Evolutionary conservation across 2,888 invertebrate species (phyloP).

Genomic region (Peribatodes rhomboidaria): DNA sequence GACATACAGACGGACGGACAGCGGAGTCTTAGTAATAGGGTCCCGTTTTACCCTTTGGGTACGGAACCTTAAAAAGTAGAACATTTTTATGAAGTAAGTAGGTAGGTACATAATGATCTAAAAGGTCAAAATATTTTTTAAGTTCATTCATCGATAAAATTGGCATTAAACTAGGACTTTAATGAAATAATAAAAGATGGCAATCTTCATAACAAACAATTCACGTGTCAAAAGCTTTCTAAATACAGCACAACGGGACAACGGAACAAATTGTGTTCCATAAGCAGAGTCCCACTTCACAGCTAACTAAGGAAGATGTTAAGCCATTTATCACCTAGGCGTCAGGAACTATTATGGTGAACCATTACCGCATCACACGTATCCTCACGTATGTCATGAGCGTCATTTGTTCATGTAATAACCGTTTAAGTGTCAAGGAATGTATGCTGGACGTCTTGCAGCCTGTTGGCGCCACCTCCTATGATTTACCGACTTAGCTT

Average conservation of each 20-base stretch:
- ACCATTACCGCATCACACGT: slow-evolving; percentile 45
- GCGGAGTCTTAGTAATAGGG: too few relatives aligned
- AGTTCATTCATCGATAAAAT: too few relatives aligned
- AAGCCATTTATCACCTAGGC: slow-evolving; percentile 43
- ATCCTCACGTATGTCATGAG: slow-evolving; percentile 54
- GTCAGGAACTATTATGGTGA: slow-evolving; percentile 41
- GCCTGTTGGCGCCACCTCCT: slow-evolving; percentile 73
- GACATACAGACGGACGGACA: too few relatives aligned
- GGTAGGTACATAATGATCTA: too few relatives aligned
- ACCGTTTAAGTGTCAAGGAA: slow-evolving; percentile 59
- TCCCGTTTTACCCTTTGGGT: too few relatives aligned
- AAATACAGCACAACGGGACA: not conserved
- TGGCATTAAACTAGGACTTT: too few relatives aligned
- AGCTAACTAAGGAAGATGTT: slow-evolving; percentile 35
- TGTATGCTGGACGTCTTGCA: slow-evolving; percentile 63
- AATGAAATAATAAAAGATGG: too few relatives aligned
- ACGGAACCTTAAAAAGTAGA: too few relatives aligned
- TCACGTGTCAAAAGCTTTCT: slow-evolving; percentile 1
- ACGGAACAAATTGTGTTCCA: slow-evolving; percentile 18
- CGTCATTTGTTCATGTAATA: slow-evolving; percentile 58
- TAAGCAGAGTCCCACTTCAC: slow-evolving; percentile 7
- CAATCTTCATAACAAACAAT: too few relatives aligned
- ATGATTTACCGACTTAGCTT: slow-evolving; percentile 54
- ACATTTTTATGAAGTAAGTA: too few relatives aligned
- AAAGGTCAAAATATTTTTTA: too few relatives aligned